phyloP scores from a whole-genome alignment of 2,888 invertebrate species.

The Busseola fusca region DNA sequence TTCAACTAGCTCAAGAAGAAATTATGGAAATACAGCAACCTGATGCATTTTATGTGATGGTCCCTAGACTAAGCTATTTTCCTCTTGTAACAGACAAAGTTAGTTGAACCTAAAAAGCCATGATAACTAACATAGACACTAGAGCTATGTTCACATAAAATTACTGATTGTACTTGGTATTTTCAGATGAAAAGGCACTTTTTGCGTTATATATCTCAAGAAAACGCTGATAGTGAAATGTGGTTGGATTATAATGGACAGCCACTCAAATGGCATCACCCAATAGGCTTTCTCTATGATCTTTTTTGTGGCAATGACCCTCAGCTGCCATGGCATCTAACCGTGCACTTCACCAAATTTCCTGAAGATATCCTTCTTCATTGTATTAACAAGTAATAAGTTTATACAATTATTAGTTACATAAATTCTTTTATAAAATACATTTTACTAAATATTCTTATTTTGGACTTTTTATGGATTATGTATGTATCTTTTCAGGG shows the following conservation, averaged over 20 bases:
- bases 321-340: slow-evolving; percentile 97
- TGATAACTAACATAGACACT: neutral
- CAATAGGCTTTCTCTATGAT: slow-evolving; percentile 97
- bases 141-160: neutral
- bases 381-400: slow-evolving; percentile 93
- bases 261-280: slow-evolving; percentile 96
- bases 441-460: neutral
- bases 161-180: slow-evolving; percentile 5
- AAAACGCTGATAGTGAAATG: slow-evolving; percentile 95
- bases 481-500: slow-evolving; percentile 87
- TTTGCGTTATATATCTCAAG: slow-evolving; percentile 93
- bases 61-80: slow-evolving; percentile 97
- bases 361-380: slow-evolving; percentile 96
- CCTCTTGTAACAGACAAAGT: slow-evolving; percentile 98
- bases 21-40: slow-evolving; percentile 96
- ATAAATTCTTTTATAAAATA: neutral
- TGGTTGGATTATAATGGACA: slow-evolving; percentile 98
- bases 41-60: slow-evolving; percentile 97
- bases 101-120: slow-evolving; percentile 34
- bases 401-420: slow-evolving; percentile 1
- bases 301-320: slow-evolving; percentile 91
- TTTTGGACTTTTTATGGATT: neutral
- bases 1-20: slow-evolving; percentile 96
- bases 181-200: slow-evolving; percentile 96
- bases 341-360: slow-evolving; percentile 98